A percentile compares a stretch with the other conserved stretches of the same genome.
Evolutionary conservation across 2,888 invertebrate genomes (phyloP).

Genomic region (Tiliacea citrago): DNA sequence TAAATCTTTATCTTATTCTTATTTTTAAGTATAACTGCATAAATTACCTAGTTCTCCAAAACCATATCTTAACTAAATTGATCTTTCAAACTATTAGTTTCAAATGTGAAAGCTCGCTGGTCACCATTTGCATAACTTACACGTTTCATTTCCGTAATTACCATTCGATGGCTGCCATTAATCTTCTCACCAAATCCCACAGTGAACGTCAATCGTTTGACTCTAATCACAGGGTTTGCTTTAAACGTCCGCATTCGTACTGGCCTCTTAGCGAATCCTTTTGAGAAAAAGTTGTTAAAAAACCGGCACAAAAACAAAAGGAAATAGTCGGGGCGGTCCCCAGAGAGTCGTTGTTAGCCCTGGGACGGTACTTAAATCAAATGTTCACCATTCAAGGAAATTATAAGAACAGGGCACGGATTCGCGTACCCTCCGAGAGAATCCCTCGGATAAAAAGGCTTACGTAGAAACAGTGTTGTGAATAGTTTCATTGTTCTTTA

Average conservation of each 20-base stretch:
- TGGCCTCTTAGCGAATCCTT: constrained; percentile 83
- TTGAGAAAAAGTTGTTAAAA: constrained; percentile 86
- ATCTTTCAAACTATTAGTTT: constrained; percentile 78
- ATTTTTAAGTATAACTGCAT: neutral
- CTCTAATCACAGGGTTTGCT: constrained; percentile 85
- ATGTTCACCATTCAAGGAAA: constrained; percentile 89
- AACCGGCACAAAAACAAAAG: constrained; percentile 87
- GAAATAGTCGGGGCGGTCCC: constrained; percentile 89
- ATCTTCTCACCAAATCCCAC: constrained; percentile 81
- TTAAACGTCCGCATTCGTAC: constrained; percentile 80
- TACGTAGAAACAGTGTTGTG: constrained; percentile 77
- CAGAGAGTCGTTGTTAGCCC: constrained; percentile 84
- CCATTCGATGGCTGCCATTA: constrained; percentile 83
- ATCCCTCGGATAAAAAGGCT: constrained; percentile 84
- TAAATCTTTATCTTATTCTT: too few species aligned
- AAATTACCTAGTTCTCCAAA: constrained; percentile 12
- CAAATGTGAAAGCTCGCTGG: constrained; percentile 72
- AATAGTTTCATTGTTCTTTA: constrained; percentile 76
- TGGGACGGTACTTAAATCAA: constrained; percentile 90
- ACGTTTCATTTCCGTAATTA: constrained; percentile 85
- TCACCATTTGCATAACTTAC: constrained; percentile 85
- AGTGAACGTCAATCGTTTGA: constrained; percentile 82
- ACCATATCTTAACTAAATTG: constrained; percentile 52
- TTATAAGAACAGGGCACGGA: constrained; percentile 88
- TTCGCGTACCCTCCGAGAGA: constrained; percentile 78